Conservation (phyloP, 2,888 invertebrate species). For the Danaus chrysippus region DNA sequence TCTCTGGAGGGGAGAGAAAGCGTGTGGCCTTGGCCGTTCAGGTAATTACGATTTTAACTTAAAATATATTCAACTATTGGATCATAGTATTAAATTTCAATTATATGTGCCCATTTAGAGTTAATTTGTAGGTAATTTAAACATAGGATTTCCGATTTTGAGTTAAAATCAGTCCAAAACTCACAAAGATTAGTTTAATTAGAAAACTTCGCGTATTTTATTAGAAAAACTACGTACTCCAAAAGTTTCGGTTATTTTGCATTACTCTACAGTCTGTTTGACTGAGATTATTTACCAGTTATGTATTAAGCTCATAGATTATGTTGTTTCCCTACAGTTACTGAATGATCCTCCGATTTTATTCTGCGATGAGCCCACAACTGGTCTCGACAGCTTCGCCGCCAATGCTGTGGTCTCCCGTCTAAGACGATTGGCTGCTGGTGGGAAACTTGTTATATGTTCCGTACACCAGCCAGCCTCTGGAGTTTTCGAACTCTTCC, state of each 20-base stretch:
- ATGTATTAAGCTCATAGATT: too few relatives aligned
- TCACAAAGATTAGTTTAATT: too few relatives aligned
- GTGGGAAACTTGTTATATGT: conserved; percentile 89
- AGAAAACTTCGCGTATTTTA: too few relatives aligned
- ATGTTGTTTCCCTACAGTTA: conserved; percentile 73
- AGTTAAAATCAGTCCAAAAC: too few relatives aligned
- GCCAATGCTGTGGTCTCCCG: conserved; percentile 89
- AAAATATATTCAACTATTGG: background rate
- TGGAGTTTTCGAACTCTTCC: conserved; percentile 90
- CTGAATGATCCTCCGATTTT: conserved; percentile 92
- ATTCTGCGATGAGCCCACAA: conserved; percentile 97
- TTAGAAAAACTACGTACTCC: too few relatives aligned
- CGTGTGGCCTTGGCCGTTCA: conserved; percentile 92
- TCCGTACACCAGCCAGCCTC: conserved; percentile 96
- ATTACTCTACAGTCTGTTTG: too few relatives aligned
- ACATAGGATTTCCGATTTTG: too few relatives aligned
- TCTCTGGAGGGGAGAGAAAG: conserved; percentile 95
- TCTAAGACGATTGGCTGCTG: conserved; percentile 80
- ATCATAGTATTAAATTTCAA: conserved; percentile 6
- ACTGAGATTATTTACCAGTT: too few relatives aligned
- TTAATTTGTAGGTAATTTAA: too few relatives aligned
- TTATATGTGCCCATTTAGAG: background rate
- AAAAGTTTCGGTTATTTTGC: too few relatives aligned
- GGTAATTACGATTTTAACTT: conserved; percentile 57
- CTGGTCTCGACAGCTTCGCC: conserved; percentile 93